Percentiles rank a stretch among this genome's conserved stretches.
Evolutionary conservation across 2,113 vertebrate genomes (phyloP).

Genomic region (Phoenicopterus ruber): DNA sequence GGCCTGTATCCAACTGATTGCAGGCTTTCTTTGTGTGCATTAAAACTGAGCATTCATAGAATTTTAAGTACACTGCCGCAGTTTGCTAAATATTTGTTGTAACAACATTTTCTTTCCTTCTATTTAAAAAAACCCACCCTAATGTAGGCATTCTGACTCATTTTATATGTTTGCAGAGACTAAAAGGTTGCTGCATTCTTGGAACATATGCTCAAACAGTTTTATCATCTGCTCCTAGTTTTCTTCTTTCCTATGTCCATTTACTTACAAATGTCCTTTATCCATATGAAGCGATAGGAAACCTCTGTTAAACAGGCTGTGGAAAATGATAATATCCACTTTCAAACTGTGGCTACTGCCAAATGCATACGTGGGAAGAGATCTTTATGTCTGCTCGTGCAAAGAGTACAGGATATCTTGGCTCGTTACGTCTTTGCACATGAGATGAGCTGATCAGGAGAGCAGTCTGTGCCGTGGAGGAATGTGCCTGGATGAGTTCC

Average conservation of each 20-base stretch:
- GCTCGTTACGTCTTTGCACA: neutral
- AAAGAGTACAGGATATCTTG: neutral
- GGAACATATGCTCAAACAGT: neutral
- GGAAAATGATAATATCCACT: neutral
- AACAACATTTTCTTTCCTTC: neutral
- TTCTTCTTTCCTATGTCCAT: neutral
- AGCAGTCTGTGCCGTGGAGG: neutral
- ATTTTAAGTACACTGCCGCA: neutral
- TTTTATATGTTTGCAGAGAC: neutral
- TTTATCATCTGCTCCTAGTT: neutral
- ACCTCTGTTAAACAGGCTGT: neutral
- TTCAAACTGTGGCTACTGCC: neutral
- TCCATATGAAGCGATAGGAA: neutral
- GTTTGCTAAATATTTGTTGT: constrained; percentile 27
- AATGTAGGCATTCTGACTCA: neutral
- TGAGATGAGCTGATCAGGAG: neutral
- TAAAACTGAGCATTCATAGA: constrained; percentile 17
- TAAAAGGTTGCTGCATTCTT: neutral
- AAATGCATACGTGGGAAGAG: neutral
- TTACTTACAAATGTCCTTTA: neutral
- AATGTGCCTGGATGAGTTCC: neutral
- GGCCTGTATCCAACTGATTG: neutral
- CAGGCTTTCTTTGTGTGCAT: neutral
- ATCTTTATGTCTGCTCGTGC: neutral
- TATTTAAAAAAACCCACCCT: neutral